Evolutionary conservation across 2,888 invertebrate species (phyloP).

Genomic region (Synanthedon andrenaeformis): DNA sequence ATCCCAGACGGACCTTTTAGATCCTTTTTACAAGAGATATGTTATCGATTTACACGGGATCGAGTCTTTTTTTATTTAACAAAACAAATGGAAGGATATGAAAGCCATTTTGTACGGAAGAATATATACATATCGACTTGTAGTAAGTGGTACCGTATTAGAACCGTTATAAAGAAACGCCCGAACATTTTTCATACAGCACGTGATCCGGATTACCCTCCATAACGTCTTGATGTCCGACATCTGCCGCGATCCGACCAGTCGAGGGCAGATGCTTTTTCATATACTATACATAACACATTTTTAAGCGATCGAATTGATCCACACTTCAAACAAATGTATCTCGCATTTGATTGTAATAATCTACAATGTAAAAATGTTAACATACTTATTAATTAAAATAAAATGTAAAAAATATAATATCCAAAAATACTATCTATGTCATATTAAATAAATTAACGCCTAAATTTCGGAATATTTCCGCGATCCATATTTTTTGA

Average conservation of each 20-base stretch:
- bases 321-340: neutral
- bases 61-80: neutral
- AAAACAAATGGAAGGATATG: neutral
- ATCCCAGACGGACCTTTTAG: no score
- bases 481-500: no score
- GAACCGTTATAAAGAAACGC: slow-evolving; percentile 9
- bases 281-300: slow-evolving; percentile 10
- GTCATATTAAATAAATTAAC: no score
- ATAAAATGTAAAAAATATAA: no score
- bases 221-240: slow-evolving; percentile 59
- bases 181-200: slow-evolving; percentile 44
- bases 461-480: no score
- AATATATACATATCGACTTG: neutral
- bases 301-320: slow-evolving; percentile 22
- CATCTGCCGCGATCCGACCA: slow-evolving; percentile 43
- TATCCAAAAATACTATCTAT: no score
- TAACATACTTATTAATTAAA: no score
- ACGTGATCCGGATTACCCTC: slow-evolving; percentile 53
- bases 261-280: slow-evolving; percentile 45
- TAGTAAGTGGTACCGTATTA: neutral
- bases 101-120: neutral
- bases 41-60: neutral
- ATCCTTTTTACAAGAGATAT: no score
- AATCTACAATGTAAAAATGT: no score
- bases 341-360: no score